A percentile compares a stretch with the other conserved stretches of the same genome.
Conservation (phyloP, 1,140 invertebrate genomes). For the Leguminivora glycinivorella region DNA sequence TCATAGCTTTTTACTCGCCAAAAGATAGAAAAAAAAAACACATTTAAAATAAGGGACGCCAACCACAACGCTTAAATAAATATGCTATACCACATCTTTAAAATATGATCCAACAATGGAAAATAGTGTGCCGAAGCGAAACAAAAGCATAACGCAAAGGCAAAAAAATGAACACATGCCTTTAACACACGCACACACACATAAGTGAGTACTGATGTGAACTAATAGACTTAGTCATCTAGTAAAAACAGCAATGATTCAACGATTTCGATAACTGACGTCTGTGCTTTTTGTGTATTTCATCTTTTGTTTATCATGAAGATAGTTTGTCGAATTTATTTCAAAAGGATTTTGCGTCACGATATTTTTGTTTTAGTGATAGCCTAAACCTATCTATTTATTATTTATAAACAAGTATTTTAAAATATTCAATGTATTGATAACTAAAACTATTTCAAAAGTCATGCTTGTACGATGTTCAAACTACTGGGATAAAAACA, state of each 20-base stretch:
- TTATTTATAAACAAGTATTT: too few species aligned
- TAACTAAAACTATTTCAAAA: too few species aligned
- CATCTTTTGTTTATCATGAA: neutral
- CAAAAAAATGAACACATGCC: conserved; percentile 15
- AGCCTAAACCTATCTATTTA: neutral
- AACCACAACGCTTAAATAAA: conserved; percentile 5
- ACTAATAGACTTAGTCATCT: conserved; percentile 17
- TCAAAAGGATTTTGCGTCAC: neutral
- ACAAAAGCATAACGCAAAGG: conserved; percentile 20
- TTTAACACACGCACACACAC: conserved; percentile 3
- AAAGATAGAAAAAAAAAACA: neutral
- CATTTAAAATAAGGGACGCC: neutral
- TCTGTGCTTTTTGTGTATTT: neutral
- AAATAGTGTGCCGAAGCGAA: neutral
- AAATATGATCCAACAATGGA: neutral
- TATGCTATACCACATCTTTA: neutral
- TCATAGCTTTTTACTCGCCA: neutral
- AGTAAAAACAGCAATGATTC: conserved; percentile 14
- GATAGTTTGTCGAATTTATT: neutral
- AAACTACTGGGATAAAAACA: neutral
- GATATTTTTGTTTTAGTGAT: neutral
- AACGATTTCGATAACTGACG: neutral
- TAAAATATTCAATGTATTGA: too few species aligned
- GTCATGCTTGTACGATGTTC: neutral
- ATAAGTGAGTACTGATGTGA: neutral